phyloP scores from a whole-genome alignment of 2,888 invertebrate species.

The Alsophila aescularia region DNA sequence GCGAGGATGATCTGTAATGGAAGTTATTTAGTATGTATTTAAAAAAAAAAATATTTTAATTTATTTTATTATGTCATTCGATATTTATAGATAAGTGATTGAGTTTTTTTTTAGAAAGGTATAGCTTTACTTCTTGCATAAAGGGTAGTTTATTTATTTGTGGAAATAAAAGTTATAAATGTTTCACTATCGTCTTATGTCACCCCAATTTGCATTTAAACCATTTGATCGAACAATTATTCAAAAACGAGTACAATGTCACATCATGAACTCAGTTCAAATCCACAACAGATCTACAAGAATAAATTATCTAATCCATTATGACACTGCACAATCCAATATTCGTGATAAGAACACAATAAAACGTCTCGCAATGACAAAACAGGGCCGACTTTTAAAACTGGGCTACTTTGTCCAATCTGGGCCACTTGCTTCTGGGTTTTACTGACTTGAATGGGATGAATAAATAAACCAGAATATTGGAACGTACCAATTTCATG shows the following conservation, averaged over 20 bases:
- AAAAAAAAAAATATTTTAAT: too few species aligned
- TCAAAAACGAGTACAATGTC: constrained; percentile 9
- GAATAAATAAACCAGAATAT: constrained; percentile 11
- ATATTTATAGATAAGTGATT: too few species aligned
- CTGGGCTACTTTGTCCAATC: constrained; percentile 9
- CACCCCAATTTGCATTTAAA: neutral
- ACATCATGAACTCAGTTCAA: constrained; percentile 23
- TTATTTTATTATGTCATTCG: too few species aligned
- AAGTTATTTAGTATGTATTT: neutral
- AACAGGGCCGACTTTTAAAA: constrained; percentile 11
- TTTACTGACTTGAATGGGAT: constrained; percentile 1
- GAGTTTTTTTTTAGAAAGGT: too few species aligned
- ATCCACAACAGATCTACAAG: constrained; percentile 28
- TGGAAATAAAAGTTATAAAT: too few species aligned
- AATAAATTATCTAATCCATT: constrained; percentile 10
- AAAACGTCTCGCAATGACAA: constrained; percentile 10
- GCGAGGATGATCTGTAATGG: constrained; percentile 62
- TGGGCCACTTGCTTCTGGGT: neutral
- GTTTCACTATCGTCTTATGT: too few species aligned
- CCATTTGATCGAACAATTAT: neutral
- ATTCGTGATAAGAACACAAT: constrained; percentile 18
- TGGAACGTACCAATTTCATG: constrained; percentile 76
- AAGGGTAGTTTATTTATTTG: too few species aligned
- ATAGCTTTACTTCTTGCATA: too few species aligned
- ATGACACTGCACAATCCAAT: constrained; percentile 15